Percentiles rank a stretch among this genome's conserved stretches.
Conservation (phyloP, 2,113 vertebrate species). For the Nipponia nippon region DNA sequence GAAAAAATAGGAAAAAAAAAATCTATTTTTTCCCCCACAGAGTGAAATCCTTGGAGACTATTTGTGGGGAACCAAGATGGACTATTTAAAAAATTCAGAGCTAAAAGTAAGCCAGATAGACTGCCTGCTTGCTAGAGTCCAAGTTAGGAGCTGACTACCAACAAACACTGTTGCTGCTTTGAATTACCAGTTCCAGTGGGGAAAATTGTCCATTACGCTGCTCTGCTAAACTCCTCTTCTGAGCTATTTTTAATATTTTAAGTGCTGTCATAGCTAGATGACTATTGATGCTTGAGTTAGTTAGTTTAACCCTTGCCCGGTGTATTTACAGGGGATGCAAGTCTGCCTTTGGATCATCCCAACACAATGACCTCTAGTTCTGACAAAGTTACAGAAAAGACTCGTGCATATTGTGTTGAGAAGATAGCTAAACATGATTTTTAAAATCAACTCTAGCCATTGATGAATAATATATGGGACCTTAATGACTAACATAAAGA, state of each 20-base stretch:
- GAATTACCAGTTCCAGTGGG: not conserved
- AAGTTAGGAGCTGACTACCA: not conserved
- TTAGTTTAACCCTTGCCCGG: not conserved
- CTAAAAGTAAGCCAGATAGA: not conserved
- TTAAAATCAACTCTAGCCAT: not conserved
- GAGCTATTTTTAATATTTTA: not conserved
- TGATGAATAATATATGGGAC: not conserved
- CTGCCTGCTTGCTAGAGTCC: not conserved
- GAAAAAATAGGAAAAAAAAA: not conserved
- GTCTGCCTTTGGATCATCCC: not conserved
- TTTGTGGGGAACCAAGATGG: not conserved
- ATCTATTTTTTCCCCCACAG: not conserved
- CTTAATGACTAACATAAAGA: slow-evolving; percentile 17
- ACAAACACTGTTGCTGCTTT: not conserved
- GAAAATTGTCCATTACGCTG: not conserved
- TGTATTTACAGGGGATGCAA: not conserved
- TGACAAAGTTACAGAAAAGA: not conserved
- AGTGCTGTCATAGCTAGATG: not conserved
- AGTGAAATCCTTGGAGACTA: not conserved
- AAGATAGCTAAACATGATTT: not conserved
- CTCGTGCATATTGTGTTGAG: not conserved
- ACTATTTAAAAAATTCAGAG: not conserved
- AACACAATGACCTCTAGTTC: not conserved
- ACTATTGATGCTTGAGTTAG: not conserved
- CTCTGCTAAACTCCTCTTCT: not conserved